Conservation (phyloP, 2,113 vertebrate species). For the Heterotis niloticus region DNA sequence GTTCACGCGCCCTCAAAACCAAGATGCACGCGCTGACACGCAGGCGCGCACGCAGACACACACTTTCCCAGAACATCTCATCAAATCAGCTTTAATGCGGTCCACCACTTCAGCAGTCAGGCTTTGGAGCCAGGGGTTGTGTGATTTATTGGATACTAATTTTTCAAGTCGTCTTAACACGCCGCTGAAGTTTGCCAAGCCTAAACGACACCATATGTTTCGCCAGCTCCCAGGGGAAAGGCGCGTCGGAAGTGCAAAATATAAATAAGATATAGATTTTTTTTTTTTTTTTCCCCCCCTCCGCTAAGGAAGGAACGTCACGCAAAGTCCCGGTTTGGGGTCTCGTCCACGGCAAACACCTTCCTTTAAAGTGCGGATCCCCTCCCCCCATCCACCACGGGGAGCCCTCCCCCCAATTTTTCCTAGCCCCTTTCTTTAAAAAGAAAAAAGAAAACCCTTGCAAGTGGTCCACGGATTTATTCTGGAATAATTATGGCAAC, state of each 20-base stretch:
- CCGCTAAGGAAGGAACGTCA: conserved; percentile 25
- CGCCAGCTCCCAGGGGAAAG: conserved; percentile 57
- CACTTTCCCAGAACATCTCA: conserved; percentile 45
- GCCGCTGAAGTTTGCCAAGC: conserved; percentile 65
- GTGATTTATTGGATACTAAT: conserved; percentile 76
- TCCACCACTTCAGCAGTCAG: conserved; percentile 56
- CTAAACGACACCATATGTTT: conserved; percentile 71
- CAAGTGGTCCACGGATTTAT: conserved; percentile 50
- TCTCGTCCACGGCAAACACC: not conserved
- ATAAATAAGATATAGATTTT: conserved; percentile 65
- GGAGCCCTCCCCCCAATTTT: not conserved
- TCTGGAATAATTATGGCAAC: conserved; percentile 62
- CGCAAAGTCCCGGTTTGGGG: not conserved
- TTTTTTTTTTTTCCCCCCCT: conserved; percentile 14
- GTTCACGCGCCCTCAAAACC: conserved; percentile 16
- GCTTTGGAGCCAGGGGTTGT: conserved; percentile 52
- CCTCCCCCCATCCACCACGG: not conserved
- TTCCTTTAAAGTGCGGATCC: conserved; percentile 14
- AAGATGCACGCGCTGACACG: conserved; percentile 4
- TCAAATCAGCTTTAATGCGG: conserved; percentile 69
- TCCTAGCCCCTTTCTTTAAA: not conserved
- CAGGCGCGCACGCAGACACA: conserved; percentile 19
- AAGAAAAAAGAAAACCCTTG: conserved; percentile 35
- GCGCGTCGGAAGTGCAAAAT: conserved; percentile 43
- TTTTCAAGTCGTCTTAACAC: conserved; percentile 70